Percentiles rank a stretch among this genome's conserved stretches.
phyloP scores from a whole-genome alignment of 2,797 vertebrate genomes.

The Parauchenoglanis punctatus region DNA sequence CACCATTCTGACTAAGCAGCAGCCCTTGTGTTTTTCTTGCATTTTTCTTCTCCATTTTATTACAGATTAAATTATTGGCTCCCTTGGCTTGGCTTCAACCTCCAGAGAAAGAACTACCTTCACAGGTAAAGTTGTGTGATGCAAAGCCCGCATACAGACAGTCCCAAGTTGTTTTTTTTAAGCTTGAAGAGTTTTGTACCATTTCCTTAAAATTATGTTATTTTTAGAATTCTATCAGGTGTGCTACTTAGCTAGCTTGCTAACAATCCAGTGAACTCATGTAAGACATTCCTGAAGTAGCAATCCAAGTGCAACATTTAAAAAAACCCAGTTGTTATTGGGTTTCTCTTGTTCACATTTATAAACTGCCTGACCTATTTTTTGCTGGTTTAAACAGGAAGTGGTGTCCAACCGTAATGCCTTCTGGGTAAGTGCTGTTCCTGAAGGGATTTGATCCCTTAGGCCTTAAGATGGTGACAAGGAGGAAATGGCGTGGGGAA shows the following conservation, averaged over 20 bases:
- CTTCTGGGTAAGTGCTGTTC: not conserved
- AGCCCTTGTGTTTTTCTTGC: not conserved
- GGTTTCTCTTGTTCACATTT: not conserved
- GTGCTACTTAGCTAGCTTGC: not conserved
- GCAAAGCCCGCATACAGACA: not conserved
- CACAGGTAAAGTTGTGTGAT: not conserved
- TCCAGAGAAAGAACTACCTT: not conserved
- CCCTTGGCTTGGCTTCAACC: not conserved
- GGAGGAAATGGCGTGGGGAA: not conserved
- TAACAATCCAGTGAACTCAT: not conserved
- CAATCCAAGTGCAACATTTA: not conserved
- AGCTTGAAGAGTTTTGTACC: not conserved
- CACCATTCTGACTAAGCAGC: too few relatives aligned
- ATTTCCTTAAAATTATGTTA: too few relatives aligned
- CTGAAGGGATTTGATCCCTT: not conserved
- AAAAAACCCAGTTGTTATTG: not conserved
- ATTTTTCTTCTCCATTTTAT: not conserved
- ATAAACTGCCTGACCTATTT: not conserved
- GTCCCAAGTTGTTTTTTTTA: not conserved
- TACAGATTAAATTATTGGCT: not conserved
- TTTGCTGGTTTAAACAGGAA: not conserved
- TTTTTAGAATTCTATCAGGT: too few relatives aligned
- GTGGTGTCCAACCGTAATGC: not conserved
- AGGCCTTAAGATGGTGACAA: not conserved
- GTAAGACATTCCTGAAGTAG: not conserved